Base-by-base conservation (phyloP, 2,888 invertebrate species). In the Drosophila borborema region DNA sequence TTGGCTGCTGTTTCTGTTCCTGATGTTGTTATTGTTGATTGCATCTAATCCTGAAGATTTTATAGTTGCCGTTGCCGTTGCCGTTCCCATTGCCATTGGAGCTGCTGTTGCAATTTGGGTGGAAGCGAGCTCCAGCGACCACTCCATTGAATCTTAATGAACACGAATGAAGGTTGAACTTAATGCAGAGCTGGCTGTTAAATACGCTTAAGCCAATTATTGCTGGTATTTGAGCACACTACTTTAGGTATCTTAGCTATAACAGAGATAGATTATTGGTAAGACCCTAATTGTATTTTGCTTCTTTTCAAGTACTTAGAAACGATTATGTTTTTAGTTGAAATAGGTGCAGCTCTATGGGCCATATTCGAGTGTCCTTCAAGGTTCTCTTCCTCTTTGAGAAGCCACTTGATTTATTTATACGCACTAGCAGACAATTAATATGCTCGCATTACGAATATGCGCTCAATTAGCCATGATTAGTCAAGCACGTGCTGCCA, bases 41-140 rank as follows among this genome's bases (percentile, higher is more conserved):
- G 85, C 85, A 88, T 88, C 90, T 86, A 90, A 86, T 90, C 90
- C 89, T 14, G 16, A 65, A 88, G 85, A 88, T 90, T 86, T 90
- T 83, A 88, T 78, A 82, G 84, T 86, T 65, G 70, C 78, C 63
- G 31, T 40, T 77, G 71, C 16, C 38, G 14, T 16, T 38, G 38
- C 14, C 38, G 38, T 14, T 38, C 14, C 36, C 36, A 14, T 10
- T 34, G 8, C 7, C 34, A n/a, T n/a, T n/a, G n/a, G n/a, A n/a
- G 36, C 12, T 10, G 9, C 10, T 12, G 38, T 2, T 40, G 38
- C 68, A 72, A 51, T 62, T 74, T 36, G 20, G 43, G 14, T 43
- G 41, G 23, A 20, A 28, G 28, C 23, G 46, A 70, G 8, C 56
- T 55, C 38, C 38, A 43, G 23, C 31, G 41, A 60, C 69, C 70